These are phyloP conservation scores for Myiopsitta monachus DNA, from an alignment of 2,113 vertebrate genomes.

Conservation along the genomic window DNA sequence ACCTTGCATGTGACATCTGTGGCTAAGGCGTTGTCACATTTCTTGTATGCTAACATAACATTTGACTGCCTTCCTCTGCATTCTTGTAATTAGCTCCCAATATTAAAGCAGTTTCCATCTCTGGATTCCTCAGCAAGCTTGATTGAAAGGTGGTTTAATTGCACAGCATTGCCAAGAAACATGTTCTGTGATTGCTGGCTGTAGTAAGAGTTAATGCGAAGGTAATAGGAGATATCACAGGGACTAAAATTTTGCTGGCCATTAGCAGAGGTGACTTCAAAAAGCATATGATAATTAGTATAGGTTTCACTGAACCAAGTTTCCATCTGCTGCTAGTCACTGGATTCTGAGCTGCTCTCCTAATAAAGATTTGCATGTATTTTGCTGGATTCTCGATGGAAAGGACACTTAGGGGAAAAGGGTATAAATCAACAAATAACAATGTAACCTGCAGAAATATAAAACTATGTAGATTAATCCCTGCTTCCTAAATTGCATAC, in stretches of 20 bases:
- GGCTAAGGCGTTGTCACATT: background rate
- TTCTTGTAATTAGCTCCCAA: constrained; percentile 47
- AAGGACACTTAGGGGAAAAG: constrained; percentile 39
- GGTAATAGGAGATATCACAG: constrained; percentile 53
- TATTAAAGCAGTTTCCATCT: constrained; percentile 41
- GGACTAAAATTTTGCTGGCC: constrained; percentile 43
- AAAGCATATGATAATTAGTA: constrained; percentile 51
- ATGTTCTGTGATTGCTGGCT: constrained; percentile 39
- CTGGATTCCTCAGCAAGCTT: constrained; percentile 25
- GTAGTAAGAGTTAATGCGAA: constrained; percentile 27
- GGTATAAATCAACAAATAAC: constrained; percentile 66
- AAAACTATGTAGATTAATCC: constrained; percentile 71
- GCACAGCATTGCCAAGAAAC: constrained; percentile 30
- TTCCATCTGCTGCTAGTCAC: constrained; percentile 29
- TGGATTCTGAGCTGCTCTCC: constrained; percentile 17
- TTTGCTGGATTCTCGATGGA: constrained; percentile 41
- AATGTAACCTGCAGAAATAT: constrained; percentile 70
- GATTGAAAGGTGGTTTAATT: constrained; percentile 52
- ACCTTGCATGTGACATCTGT: background rate
- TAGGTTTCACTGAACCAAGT: constrained; percentile 24
- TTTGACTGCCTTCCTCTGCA: constrained; percentile 6
- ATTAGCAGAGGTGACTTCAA: constrained; percentile 55
- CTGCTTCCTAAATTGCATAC: constrained; percentile 62
- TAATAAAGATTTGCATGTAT: constrained; percentile 27
- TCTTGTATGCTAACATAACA: background rate